A percentile compares a stretch with the other conserved stretches of the same genome.
Conservation (phyloP, 2,113 vertebrate genomes). For the Pelodiscus sinensis region DNA sequence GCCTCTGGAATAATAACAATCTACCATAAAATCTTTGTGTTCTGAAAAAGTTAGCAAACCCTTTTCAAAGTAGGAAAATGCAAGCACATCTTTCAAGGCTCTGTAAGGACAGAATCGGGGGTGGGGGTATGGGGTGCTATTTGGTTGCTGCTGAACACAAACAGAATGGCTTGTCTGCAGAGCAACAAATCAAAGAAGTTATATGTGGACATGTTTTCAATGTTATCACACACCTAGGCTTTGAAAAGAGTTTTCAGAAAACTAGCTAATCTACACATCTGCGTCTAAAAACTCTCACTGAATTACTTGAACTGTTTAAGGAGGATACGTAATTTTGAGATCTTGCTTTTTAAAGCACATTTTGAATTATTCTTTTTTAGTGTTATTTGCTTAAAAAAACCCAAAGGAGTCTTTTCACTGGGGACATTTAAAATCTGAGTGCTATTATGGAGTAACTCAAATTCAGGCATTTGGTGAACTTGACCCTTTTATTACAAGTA, state of each 20-base stretch:
- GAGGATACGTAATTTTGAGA: background rate
- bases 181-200: background rate
- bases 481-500: background rate
- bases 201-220: background rate
- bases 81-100: background rate
- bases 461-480: background rate
- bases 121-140: background rate
- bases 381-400: background rate
- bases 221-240: fast-evolving
- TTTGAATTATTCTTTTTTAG: background rate
- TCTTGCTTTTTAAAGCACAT: background rate
- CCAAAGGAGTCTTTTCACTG: background rate
- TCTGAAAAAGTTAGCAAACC: background rate
- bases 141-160: background rate
- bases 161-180: background rate
- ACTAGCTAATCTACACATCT: fast-evolving
- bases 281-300: background rate
- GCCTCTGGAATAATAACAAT: background rate
- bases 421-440: background rate
- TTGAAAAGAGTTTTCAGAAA: background rate
- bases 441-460: conserved; percentile 26
- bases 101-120: background rate
- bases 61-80: background rate
- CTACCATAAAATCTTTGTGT: background rate
- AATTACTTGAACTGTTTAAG: background rate